Evolutionary conservation across 1,140 invertebrate genomes (phyloP).

Genomic region (Heliconius hewitsoni): DNA sequence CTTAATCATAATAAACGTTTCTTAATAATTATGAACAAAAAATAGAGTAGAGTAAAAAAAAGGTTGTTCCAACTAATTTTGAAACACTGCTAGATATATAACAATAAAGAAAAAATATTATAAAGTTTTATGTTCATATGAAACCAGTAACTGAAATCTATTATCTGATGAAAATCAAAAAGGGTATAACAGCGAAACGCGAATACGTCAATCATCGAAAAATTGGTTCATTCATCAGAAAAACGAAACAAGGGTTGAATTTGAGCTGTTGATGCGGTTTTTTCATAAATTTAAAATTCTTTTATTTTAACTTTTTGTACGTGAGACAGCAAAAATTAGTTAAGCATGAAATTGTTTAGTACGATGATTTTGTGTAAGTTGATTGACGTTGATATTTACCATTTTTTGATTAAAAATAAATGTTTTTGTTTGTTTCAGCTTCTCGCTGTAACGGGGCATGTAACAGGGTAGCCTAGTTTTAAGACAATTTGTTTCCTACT

Average conservation of each 20-base stretch:
- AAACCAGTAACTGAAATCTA: slow-evolving; percentile 9
- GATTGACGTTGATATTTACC: not conserved
- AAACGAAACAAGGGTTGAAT: slow-evolving; percentile 12
- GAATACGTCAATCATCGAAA: slow-evolving; percentile 11
- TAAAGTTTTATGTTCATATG: not conserved
- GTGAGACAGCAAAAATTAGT: slow-evolving; percentile 1
- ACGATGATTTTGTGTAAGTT: not conserved
- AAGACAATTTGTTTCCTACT: too few relatives aligned
- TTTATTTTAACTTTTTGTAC: not conserved
- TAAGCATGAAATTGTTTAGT: slow-evolving; percentile 7
- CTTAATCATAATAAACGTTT: too few relatives aligned
- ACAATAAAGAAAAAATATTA: not conserved
- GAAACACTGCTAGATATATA: not conserved
- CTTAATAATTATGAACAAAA: too few relatives aligned
- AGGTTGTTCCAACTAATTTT: not conserved
- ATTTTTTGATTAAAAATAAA: too few relatives aligned
- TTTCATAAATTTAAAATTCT: slow-evolving; percentile 12
- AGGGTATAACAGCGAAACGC: slow-evolving; percentile 2
- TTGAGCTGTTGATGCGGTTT: slow-evolving; percentile 8
- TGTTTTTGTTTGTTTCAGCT: too few relatives aligned
- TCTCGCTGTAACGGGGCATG: too few relatives aligned
- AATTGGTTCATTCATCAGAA: slow-evolving; percentile 14
- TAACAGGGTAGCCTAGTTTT: too few relatives aligned
- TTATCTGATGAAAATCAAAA: slow-evolving; percentile 1
- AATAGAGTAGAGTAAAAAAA: too few relatives aligned